phyloP scores from a whole-genome alignment of 2,888 invertebrate species.

The Trachelus troglodyta region DNA sequence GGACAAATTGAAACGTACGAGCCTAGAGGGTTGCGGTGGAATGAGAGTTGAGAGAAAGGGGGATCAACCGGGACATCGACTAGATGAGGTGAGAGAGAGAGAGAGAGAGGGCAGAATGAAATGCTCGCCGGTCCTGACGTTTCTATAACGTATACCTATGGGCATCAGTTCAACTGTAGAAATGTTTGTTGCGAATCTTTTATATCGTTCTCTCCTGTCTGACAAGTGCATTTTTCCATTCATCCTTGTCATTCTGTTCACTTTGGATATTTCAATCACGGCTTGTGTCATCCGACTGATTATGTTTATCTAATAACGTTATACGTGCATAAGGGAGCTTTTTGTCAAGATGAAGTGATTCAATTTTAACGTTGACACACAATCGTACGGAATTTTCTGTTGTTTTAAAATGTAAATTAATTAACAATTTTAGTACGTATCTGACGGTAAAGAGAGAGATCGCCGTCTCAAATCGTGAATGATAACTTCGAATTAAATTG shows the following conservation, averaged over 20 bases:
- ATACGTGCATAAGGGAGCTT: not conserved
- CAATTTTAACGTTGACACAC: not conserved
- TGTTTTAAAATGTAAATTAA: no score
- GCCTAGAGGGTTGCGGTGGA: conserved; percentile 46
- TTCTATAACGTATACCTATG: not conserved
- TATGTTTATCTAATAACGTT: not conserved
- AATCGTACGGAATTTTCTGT: no score
- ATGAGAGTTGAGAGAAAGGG: not conserved
- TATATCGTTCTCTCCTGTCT: not conserved
- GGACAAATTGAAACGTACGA: conserved; percentile 65
- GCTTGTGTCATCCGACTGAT: not conserved
- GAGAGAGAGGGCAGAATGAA: conserved; percentile 27
- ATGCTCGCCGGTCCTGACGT: conserved; percentile 2
- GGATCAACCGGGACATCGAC: not conserved
- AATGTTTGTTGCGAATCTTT: not conserved
- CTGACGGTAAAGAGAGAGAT: no score
- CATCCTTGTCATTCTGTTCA: not conserved
- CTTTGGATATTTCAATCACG: not conserved
- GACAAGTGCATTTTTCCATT: not conserved
- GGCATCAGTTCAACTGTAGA: not conserved
- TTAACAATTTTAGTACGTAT: no score
- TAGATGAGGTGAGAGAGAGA: not conserved
- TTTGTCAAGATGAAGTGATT: not conserved
- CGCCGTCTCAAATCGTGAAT: no score
- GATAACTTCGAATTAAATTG: no score